These are phyloP conservation scores for Numenius phaeopus DNA, from an alignment of 2,797 vertebrate genomes.

Conservation along the genomic window DNA sequence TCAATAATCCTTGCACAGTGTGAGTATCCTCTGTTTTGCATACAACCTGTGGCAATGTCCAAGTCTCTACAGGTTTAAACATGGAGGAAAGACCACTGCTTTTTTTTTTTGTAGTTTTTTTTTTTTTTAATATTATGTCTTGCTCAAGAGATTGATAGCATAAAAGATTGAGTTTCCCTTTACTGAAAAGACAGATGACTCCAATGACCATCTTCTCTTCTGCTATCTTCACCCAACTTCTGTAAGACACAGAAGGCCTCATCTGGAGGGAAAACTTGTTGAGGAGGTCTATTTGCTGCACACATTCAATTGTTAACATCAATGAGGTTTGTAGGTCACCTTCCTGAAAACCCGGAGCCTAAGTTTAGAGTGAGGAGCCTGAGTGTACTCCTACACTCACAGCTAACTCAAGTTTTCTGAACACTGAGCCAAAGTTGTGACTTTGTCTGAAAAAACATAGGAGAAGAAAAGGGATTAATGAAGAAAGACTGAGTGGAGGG, in stretches of 20 bases:
- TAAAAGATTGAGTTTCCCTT: background rate
- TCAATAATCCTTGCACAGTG: background rate
- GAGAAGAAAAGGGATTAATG: background rate
- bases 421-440: background rate
- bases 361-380: background rate
- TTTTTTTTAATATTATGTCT: background rate
- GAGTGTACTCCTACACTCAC: background rate
- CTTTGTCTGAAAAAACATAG: background rate
- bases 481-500: background rate
- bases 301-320: background rate
- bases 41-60: background rate
- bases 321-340: conserved; percentile 44
- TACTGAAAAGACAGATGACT: background rate
- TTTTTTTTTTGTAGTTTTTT: background rate
- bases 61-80: background rate
- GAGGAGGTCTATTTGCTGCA: background rate
- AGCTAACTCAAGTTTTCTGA: background rate
- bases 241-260: background rate
- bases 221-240: background rate
- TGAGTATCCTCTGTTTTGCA: background rate
- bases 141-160: background rate
- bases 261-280: background rate
- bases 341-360: background rate
- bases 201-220: background rate
- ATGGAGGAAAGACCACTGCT: background rate